phyloP scores from a whole-genome alignment of 2,113 vertebrate genomes.

The Sprattus sprattus region DNA sequence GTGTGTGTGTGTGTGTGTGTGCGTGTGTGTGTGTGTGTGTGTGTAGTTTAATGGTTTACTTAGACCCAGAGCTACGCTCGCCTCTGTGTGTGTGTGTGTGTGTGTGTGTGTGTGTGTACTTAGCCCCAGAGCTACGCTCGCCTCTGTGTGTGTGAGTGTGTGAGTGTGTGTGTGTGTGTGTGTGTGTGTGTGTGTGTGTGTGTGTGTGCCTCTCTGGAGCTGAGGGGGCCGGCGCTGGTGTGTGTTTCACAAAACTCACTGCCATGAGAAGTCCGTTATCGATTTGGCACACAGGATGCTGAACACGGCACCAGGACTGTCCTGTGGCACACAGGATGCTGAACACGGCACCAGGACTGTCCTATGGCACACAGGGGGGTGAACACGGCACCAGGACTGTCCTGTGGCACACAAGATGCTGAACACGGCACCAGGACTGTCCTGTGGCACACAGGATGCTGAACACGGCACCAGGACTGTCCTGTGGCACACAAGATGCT shows the following conservation, averaged over 20 bases:
- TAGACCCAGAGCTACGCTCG: too few relatives aligned
- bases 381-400: too few relatives aligned
- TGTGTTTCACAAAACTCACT: not conserved
- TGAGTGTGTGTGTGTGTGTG: not conserved
- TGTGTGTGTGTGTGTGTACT: not conserved
- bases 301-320: too few relatives aligned
- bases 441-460: not conserved
- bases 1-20: too few relatives aligned
- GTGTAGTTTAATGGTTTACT: too few relatives aligned
- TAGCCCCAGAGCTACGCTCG: too few relatives aligned
- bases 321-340: too few relatives aligned
- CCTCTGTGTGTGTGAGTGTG: not conserved
- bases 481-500: not conserved
- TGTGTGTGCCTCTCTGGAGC: not conserved
- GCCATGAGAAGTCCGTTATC: conserved; percentile 1
- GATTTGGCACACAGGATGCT: not conserved
- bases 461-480: not conserved
- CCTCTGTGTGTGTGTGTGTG: not conserved
- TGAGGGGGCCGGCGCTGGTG: not conserved
- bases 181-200: conserved; percentile 1
- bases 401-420: not conserved
- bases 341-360: too few relatives aligned
- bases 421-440: not conserved
- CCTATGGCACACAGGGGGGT: not conserved
- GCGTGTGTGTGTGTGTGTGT: not conserved